These are phyloP conservation scores for Petromus typicus DNA, from an alignment of 2,113 vertebrate genomes.

Conservation along the genomic window DNA sequence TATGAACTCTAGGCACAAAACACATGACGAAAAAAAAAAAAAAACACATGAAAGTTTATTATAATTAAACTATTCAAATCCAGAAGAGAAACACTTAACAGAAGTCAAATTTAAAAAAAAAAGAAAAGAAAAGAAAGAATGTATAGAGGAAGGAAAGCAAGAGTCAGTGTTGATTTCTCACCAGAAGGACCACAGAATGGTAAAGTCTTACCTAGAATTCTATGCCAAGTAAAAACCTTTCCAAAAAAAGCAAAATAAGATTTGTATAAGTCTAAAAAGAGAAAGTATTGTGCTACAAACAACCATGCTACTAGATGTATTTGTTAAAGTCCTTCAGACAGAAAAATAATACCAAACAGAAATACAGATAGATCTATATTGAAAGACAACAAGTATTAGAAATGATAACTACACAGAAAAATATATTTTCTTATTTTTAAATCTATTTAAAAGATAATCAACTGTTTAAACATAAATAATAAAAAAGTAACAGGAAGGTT, in stretches of 20 bases:
- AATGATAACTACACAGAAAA: background rate
- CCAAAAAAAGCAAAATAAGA: background rate
- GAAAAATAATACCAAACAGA: background rate
- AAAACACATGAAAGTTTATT: background rate
- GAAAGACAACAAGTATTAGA: background rate
- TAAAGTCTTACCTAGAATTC: background rate
- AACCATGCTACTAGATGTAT: background rate
- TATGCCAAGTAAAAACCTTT: background rate
- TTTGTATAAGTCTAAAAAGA: background rate
- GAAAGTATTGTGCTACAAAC: background rate
- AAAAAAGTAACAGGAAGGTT: background rate
- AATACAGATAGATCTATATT: background rate
- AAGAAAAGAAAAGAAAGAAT: background rate
- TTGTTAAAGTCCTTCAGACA: background rate
- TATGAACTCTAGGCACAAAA: background rate
- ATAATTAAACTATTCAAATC: background rate
- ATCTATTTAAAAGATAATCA: background rate
- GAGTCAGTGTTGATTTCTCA: background rate
- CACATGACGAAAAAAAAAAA: background rate
- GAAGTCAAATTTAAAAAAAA: background rate
- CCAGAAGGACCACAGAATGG: background rate
- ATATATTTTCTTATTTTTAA: background rate
- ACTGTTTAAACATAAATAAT: background rate
- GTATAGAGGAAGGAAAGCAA: background rate
- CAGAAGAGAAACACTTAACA: background rate